phyloP scores from a whole-genome alignment of 2,797 vertebrate species.

The Propithecus perrieri region DNA sequence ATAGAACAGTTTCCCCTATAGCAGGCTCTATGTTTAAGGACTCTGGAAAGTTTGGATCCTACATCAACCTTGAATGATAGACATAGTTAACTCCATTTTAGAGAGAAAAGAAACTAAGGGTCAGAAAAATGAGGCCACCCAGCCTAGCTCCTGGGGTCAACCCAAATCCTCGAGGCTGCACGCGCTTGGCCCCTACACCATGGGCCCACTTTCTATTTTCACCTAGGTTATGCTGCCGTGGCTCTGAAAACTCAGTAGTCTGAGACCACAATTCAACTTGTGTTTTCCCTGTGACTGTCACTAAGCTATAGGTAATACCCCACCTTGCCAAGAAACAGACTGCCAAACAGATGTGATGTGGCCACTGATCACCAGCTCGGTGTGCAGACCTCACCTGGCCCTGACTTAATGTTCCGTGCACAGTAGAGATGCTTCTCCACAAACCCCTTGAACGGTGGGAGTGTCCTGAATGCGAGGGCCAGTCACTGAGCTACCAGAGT shows the following conservation, averaged over 20 bases:
- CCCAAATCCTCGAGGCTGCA: too few relatives aligned
- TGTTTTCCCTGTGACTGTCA: background rate
- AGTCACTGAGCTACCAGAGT: background rate
- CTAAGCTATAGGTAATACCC: background rate
- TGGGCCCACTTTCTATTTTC: background rate
- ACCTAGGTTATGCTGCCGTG: background rate
- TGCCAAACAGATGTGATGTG: background rate
- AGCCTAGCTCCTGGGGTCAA: background rate
- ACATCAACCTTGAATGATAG: background rate
- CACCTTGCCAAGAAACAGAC: background rate
- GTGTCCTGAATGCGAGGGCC: fast-evolving
- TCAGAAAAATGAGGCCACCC: background rate
- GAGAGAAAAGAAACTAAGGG: background rate
- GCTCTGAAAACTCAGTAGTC: background rate
- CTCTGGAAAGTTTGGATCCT: background rate
- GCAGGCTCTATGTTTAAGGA: background rate
- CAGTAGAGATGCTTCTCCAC: background rate
- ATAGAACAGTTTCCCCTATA: background rate
- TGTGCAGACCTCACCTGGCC: background rate
- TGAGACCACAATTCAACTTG: background rate
- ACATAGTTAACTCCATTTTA: background rate
- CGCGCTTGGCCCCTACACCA: fast-evolving
- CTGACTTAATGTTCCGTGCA: background rate
- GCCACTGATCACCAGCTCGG: too few relatives aligned
- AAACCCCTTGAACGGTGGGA: background rate